Evolutionary conservation across 2,888 invertebrate species (phyloP), one percentile per base, ranked within the genome.

Genomic region (Diplazon laetatorius): DNA sequence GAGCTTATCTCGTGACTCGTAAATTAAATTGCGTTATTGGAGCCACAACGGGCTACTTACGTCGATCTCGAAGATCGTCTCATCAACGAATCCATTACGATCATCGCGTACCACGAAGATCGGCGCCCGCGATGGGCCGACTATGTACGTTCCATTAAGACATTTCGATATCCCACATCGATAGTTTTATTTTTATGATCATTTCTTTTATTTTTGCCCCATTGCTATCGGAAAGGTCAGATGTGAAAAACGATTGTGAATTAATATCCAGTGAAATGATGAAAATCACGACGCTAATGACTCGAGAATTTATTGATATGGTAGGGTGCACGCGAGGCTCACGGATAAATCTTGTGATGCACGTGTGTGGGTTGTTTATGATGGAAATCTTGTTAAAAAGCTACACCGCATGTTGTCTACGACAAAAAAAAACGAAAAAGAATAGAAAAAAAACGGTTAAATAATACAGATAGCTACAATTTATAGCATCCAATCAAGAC

Each of bases 1-100:
- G 42, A 44, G 55, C 63, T 65, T 73, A 22, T 57, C 65, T 9
- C 39, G 22, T 42, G 73, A 48, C 73, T 65, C 59, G 59, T 74
- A 66, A 66, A 74, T 74, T 74, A 60, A 66, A 60, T 39, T 10
- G 30, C 73, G 12, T n/a, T 16, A 42, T 30, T n/a, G 52, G 35
- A 9, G 69, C 37, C 30, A 30, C 30, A 30, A 37, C n/a, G 37
- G 18, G 50, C 20, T 20, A 62, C 59, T 59, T 35, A 18, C 18
- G 35, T 10, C 30, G 59, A 48, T 57, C 12, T 44, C 30, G 12
- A 6, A 42, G 22, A 22, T 30, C 20, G 20, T 12, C 35, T 42
- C 35, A 63, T 55, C 72, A 42, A 72, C 63, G 44, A 57, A 63
- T 55, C 16, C 46, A 63, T 72, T 63, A 63, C 22, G 60, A 30